phyloP scores from a whole-genome alignment of 2,797 vertebrate genomes.

The Pangasius macronema region DNA sequence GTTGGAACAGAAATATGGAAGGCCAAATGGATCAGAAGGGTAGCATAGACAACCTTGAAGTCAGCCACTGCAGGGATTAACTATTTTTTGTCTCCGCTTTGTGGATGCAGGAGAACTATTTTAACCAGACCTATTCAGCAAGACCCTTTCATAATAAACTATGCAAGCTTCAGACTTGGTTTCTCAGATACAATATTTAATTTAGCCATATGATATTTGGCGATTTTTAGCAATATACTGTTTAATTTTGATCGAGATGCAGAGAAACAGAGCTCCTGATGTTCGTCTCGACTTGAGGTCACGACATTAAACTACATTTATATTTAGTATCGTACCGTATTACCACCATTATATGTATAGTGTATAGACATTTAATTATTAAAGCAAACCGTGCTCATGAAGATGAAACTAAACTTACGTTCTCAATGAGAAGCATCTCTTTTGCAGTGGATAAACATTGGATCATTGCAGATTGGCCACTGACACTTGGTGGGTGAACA shows the following conservation, averaged over 20 bases:
- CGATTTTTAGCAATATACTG: neutral
- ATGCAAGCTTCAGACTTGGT: neutral
- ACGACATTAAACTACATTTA: no score
- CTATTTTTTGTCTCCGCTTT: neutral
- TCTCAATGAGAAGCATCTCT: neutral
- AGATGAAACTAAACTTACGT: neutral
- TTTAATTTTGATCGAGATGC: neutral
- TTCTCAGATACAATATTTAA: neutral
- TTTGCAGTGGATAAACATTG: neutral
- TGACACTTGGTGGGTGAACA: neutral
- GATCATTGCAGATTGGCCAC: neutral
- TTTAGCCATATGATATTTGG: neutral
- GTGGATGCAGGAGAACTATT: neutral
- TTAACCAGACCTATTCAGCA: neutral
- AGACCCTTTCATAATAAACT: neutral
- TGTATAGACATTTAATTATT: neutral
- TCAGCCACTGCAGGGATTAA: neutral
- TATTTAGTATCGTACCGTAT: no score
- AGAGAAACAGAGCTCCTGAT: neutral
- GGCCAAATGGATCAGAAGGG: constrained; percentile 3
- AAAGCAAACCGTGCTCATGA: neutral
- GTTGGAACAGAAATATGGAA: constrained; percentile 18
- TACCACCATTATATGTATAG: no score
- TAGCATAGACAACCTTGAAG: neutral
- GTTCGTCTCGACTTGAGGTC: no score